A percentile compares a stretch with the other conserved stretches of the same genome.
Evolutionary conservation across 2,113 vertebrate species (phyloP).

Genomic region (Tragelaphus strepsiceros): DNA sequence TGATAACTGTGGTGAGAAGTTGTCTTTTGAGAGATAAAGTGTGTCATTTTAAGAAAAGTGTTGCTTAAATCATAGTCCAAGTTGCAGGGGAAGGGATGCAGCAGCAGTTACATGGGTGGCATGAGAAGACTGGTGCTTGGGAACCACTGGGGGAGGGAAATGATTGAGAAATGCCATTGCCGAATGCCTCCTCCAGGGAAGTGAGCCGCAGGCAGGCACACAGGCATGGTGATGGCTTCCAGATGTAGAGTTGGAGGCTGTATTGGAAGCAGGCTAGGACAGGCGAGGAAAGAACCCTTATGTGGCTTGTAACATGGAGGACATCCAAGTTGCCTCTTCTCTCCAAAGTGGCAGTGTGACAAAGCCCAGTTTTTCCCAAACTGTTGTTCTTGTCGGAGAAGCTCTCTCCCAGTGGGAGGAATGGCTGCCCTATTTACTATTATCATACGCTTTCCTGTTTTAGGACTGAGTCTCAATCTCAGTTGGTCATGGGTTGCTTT

Average conservation of each 20-base stretch:
- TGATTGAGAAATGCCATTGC: neutral
- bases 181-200: neutral
- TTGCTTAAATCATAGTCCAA: neutral
- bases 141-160: neutral
- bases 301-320: neutral
- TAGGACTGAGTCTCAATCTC: neutral
- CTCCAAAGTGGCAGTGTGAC: neutral
- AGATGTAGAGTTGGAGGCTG: neutral
- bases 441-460: fast-evolving
- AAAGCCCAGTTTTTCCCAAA: neutral
- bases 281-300: neutral
- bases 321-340: neutral
- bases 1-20: neutral
- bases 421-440: neutral
- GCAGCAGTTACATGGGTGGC: neutral
- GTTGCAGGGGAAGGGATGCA: neutral
- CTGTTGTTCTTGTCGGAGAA: neutral
- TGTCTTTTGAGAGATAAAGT: neutral
- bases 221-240: neutral
- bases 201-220: neutral
- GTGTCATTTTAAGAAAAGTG: neutral
- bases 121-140: neutral
- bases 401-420: neutral
- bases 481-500: neutral
- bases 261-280: neutral